Evolutionary conservation across 2,113 vertebrate genomes (phyloP).

Genomic region (Procavia capensis): DNA sequence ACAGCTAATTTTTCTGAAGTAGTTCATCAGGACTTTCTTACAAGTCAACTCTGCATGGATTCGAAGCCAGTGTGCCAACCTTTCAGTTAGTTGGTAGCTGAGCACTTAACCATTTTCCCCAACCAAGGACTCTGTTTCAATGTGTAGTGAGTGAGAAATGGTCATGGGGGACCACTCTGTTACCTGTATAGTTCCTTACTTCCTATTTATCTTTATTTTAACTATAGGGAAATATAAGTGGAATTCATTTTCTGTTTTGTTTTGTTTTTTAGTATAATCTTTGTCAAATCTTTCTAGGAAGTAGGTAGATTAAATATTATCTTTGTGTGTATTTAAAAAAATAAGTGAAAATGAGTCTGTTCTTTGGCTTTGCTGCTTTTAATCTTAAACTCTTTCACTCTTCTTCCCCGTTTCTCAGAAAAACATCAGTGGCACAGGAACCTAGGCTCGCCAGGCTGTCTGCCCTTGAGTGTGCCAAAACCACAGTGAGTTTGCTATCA

Average conservation of each 20-base stretch:
- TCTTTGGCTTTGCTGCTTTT: not conserved
- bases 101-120: not conserved
- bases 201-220: slow-evolving; percentile 15
- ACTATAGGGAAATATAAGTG: not conserved
- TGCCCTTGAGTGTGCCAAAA: not conserved
- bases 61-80: not conserved
- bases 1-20: not conserved
- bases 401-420: not conserved
- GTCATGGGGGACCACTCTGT: not conserved
- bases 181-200: not conserved
- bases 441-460: rapidly evolving
- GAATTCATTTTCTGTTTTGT: not conserved
- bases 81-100: not conserved
- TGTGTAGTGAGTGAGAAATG: not conserved
- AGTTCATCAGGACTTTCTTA: not conserved
- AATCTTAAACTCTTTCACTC: not conserved
- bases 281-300: not conserved
- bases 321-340: not conserved
- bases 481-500: not conserved
- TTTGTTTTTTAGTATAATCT: not conserved
- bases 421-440: not conserved
- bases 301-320: not conserved
- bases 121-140: not conserved
- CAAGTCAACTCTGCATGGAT: not conserved
- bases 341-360: not conserved